Conservation (phyloP, 2,797 vertebrate species). For the Merluccius polli region DNA sequence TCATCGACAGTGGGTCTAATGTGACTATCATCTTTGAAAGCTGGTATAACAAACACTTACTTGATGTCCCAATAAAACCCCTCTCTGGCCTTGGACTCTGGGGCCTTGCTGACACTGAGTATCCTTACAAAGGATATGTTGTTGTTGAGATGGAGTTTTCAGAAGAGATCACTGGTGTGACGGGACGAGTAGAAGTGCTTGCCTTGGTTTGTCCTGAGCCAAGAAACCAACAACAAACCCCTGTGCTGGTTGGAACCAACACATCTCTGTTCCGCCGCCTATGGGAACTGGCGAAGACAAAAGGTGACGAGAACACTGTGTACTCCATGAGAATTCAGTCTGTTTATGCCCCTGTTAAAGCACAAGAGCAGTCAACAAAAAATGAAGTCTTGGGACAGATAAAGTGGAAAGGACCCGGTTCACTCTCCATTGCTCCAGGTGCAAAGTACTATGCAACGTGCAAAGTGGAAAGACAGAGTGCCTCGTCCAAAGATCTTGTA, state of each 20-base stretch:
- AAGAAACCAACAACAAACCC: constrained; percentile 9
- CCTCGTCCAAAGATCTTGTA: not conserved
- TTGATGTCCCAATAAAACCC: constrained; percentile 12
- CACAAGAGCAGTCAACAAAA: not conserved
- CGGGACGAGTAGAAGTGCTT: constrained; percentile 16
- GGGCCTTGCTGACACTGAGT: constrained; percentile 29
- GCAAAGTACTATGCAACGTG: not conserved
- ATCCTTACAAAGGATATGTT: constrained; percentile 31
- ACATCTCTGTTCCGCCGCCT: too few relatives aligned
- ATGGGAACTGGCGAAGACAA: not conserved
- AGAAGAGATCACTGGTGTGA: constrained; percentile 7
- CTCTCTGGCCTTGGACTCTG: constrained; percentile 25
- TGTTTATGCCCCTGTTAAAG: not conserved
- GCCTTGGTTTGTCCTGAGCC: constrained; percentile 34
- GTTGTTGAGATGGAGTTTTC: constrained; percentile 34
- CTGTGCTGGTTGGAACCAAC: constrained; percentile 31
- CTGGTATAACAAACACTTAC: not conserved
- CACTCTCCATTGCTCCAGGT: not conserved
- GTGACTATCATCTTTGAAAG: too few relatives aligned
- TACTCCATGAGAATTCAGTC: not conserved
- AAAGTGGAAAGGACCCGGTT: not conserved
- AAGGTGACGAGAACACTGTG: not conserved
- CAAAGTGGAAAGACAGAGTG: not conserved
- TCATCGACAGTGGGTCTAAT: constrained; percentile 3
- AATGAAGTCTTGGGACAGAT: not conserved